Evolutionary conservation across 2,113 vertebrate species (phyloP).

Genomic region (Strix uralensis): DNA sequence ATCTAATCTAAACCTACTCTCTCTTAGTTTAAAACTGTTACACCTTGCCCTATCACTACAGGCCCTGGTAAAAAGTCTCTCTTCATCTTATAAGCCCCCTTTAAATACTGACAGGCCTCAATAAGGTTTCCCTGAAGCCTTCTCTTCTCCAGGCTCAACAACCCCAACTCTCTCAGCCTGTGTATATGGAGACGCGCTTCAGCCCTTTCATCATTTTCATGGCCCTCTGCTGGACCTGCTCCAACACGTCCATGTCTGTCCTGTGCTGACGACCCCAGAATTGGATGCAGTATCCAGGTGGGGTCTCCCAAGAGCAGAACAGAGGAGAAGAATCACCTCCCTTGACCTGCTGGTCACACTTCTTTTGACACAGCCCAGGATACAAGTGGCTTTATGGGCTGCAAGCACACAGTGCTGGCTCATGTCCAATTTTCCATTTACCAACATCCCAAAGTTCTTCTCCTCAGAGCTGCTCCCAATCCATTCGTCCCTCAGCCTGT

Average conservation of each 20-base stretch:
- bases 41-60: neutral
- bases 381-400: neutral
- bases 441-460: neutral
- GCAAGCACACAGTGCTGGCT: neutral
- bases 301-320: neutral
- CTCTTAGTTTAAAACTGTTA: neutral
- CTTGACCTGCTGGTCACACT: neutral
- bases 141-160: neutral
- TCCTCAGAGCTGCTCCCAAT: neutral
- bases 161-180: neutral
- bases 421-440: neutral
- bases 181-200: fast-evolving
- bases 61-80: neutral
- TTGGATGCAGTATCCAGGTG: neutral
- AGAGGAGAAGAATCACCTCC: neutral
- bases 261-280: neutral
- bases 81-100: neutral
- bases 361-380: neutral
- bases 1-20: neutral
- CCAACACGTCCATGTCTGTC: neutral
- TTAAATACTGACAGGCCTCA: neutral
- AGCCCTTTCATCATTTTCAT: neutral
- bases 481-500: neutral
- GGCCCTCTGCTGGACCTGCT: neutral
- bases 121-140: neutral